A percentile compares a stretch with the other conserved stretches of the same genome.
phyloP scores from a whole-genome alignment of 2,113 vertebrate genomes.

The Zapus hudsonius region DNA sequence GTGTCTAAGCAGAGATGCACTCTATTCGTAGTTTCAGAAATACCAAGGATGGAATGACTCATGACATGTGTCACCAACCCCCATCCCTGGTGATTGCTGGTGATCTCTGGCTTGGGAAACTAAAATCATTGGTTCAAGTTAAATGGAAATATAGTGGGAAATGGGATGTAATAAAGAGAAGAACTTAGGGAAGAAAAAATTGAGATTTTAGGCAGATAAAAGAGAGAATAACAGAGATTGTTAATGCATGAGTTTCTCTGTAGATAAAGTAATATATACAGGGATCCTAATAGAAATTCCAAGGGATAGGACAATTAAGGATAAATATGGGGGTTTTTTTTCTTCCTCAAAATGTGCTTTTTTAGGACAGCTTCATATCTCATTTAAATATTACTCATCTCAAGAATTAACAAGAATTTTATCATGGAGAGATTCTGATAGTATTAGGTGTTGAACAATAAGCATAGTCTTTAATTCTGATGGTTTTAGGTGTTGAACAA shows the following conservation, averaged over 20 bases:
- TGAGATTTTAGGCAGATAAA: conserved; percentile 5
- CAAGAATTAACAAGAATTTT: conserved; percentile 33
- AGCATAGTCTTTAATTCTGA: background rate
- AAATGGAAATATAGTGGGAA: background rate
- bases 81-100: background rate
- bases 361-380: conserved; percentile 6
- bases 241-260: background rate
- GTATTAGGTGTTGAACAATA: background rate
- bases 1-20: conserved; percentile 20
- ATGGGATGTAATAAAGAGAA: conserved; percentile 13
- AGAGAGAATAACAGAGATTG: conserved; percentile 31
- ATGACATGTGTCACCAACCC: background rate
- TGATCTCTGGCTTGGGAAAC: background rate
- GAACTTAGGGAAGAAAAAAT: background rate
- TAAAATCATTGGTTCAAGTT: conserved; percentile 19
- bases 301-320: background rate
- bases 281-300: background rate
- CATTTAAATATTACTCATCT: conserved; percentile 33
- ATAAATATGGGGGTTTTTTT: background rate
- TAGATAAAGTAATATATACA: conserved; percentile 27
- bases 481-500: background rate
- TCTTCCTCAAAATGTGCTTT: background rate
- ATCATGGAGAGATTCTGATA: background rate
- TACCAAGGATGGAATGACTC: conserved; percentile 22
- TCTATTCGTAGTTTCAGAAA: conserved; percentile 51